phyloP scores from a whole-genome alignment of 2,113 vertebrate species.

The Sardina pilchardus region DNA sequence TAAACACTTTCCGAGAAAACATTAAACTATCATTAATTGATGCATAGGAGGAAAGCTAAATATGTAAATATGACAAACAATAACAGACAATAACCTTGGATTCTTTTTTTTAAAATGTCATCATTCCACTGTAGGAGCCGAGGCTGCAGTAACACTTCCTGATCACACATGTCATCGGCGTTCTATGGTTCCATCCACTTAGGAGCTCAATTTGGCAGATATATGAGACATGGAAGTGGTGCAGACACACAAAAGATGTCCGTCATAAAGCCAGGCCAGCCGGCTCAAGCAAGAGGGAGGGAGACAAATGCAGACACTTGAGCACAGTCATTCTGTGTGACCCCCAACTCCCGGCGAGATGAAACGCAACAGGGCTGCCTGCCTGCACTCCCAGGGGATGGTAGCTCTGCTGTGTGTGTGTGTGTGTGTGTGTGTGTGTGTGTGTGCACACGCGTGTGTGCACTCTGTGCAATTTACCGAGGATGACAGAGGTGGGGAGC shows the following conservation, averaged over 20 bases:
- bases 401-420: not conserved
- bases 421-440: not conserved
- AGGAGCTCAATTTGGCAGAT: not conserved
- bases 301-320: not conserved
- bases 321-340: slow-evolving; percentile 48
- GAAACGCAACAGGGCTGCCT: slow-evolving; percentile 31
- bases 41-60: not conserved
- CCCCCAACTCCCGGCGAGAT: slow-evolving; percentile 42
- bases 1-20: not conserved
- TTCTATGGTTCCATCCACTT: not conserved
- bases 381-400: slow-evolving; percentile 24
- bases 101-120: not conserved
- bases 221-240: not conserved
- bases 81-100: not conserved
- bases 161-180: not conserved
- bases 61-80: not conserved
- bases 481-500: not conserved
- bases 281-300: not conserved
- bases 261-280: not conserved
- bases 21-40: not conserved
- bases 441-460: not conserved
- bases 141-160: not conserved
- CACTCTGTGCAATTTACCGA: not conserved
- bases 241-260: not conserved
- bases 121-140: not conserved